Evolutionary conservation across 2,113 vertebrate species (phyloP), one percentile per base, ranked within the genome.

Genomic region (Scatophagus argus): DNA sequence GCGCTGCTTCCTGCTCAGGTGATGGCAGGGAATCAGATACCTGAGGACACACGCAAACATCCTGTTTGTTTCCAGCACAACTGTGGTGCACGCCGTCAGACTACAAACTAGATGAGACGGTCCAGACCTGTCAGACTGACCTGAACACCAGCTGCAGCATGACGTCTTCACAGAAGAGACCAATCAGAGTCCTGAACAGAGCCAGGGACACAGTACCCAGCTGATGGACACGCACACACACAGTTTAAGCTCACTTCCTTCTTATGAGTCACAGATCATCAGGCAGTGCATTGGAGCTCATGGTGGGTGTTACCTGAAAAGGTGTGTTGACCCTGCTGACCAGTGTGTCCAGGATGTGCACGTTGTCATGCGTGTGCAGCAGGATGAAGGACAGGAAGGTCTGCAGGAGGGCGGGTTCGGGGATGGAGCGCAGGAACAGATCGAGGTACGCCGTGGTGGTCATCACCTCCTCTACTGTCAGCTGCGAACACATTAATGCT

Each of bases 281-380:
- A 31, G 23, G 8, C 34, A 21, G 49, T 3, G 3, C 25, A n/a
- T 8, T 44, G 27, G 23, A 11, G 12, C 2, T 17, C n/a, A 9
- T 16, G n/a, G n/a, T 9, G 23, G n/a, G n/a, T 9, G 89, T 90
- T 93, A 99, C 97, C 96, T 95, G 96, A 91, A 99, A 99, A 0
- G 98, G 97, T 0, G 98, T 99, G 94, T 99, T 99, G 92, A 99
- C 96, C 8, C 97, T 87, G 93, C 97, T 98, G 6, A 98, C 97
- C 21, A 99, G 96, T 0, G 97, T 98, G 82, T 99, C 98, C 29
- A 99, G 92, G 71, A 99, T 95, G 81, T 96, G 95, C 54, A 99
- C 95, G 0, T 95, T 96, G 92, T 99, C 97, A 0, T 99, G 97
- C 8, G 90, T 92, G 90, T 99, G 96, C 82, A 97, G 91, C 55